These are phyloP conservation scores for Centropyge bicolor DNA, from an alignment of 2,797 vertebrate genomes.

Conservation along the genomic window DNA sequence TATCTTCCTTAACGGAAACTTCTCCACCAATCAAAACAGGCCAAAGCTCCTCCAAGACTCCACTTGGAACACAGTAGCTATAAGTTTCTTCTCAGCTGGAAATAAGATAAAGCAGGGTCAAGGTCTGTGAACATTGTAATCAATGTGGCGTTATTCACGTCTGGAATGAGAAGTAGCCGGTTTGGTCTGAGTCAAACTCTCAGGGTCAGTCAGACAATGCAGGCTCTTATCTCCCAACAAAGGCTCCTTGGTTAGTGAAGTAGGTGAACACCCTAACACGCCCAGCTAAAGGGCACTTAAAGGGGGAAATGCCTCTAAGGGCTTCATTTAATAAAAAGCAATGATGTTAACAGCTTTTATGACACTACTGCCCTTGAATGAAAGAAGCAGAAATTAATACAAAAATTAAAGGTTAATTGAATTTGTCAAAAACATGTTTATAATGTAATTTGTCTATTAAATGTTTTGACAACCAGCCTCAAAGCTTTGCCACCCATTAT, in stretches of 20 bases:
- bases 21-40: slow-evolving; percentile 52
- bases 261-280: slow-evolving; percentile 45
- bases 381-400: slow-evolving; percentile 2
- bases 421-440: not conserved
- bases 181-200: slow-evolving; percentile 23
- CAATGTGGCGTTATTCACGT: slow-evolving; percentile 39
- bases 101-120: slow-evolving; percentile 59
- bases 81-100: slow-evolving; percentile 40
- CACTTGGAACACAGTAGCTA: slow-evolving; percentile 35
- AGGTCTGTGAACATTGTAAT: slow-evolving; percentile 50
- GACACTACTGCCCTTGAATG: too few species aligned
- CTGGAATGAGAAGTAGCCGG: slow-evolving; percentile 27
- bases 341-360: slow-evolving; percentile 2
- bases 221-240: slow-evolving; percentile 62
- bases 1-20: slow-evolving; percentile 58
- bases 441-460: slow-evolving; percentile 7
- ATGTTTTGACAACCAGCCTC: slow-evolving; percentile 21
- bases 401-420: not conserved
- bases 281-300: slow-evolving; percentile 27
- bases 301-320: slow-evolving; percentile 28
- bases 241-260: slow-evolving; percentile 38
- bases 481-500: slow-evolving; percentile 35
- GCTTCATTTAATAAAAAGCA: slow-evolving; percentile 15
- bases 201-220: slow-evolving; percentile 65
- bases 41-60: slow-evolving; percentile 1